phyloP scores from a whole-genome alignment of 2,888 invertebrate species.

The Alentia gelatinosa region DNA sequence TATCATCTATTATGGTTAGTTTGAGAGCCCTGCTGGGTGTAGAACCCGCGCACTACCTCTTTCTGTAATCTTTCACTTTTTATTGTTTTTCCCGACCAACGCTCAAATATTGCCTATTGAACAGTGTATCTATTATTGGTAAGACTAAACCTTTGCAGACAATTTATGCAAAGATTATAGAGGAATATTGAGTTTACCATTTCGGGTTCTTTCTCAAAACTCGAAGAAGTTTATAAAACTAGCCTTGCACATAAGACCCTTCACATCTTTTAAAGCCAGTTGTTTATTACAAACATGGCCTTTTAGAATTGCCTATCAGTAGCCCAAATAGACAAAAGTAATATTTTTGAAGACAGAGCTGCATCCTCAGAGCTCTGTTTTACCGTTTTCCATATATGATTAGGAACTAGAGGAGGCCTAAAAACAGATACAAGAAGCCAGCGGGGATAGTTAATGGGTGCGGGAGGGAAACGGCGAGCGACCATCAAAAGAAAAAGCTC shows the following conservation, averaged over 20 bases:
- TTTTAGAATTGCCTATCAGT: background rate
- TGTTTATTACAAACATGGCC: background rate
- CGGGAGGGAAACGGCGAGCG: background rate
- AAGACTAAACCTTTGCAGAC: too few relatives aligned
- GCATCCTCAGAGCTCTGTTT: background rate
- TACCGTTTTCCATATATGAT: background rate
- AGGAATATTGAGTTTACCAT: too few relatives aligned
- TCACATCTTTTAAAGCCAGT: too few relatives aligned
- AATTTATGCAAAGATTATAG: too few relatives aligned
- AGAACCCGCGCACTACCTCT: background rate
- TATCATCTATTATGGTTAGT: too few relatives aligned
- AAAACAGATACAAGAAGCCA: background rate
- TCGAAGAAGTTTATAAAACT: too few relatives aligned
- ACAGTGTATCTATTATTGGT: too few relatives aligned
- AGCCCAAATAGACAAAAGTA: background rate
- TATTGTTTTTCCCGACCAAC: background rate
- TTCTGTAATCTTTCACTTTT: background rate
- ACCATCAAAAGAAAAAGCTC: constrained; percentile 26
- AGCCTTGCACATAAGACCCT: too few relatives aligned
- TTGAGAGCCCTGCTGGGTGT: too few relatives aligned
- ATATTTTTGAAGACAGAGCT: background rate
- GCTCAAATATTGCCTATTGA: background rate
- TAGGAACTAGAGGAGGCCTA: background rate
- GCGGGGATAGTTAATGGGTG: background rate
- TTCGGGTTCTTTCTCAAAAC: too few relatives aligned